A percentile compares a stretch with the other conserved stretches of the same genome.
These are phyloP conservation scores for Trachemys scripta DNA, from an alignment of 2,113 vertebrate genomes.

Conservation along the genomic window DNA sequence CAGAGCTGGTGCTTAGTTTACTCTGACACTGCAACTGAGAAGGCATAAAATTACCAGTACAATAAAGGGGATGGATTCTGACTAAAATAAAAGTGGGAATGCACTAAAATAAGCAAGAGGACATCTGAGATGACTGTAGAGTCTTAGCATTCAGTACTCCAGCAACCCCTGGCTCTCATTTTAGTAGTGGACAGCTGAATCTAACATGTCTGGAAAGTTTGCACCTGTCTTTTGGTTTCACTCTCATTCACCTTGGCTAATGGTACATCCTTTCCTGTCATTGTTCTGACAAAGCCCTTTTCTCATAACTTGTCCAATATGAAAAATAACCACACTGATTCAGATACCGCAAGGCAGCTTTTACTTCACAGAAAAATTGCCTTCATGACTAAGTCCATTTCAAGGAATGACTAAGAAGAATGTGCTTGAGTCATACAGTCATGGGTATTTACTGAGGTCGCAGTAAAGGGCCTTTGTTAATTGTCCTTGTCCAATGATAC, in stretches of 20 bases:
- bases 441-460: not conserved
- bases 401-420: not conserved
- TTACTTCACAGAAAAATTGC: not conserved
- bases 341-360: not conserved
- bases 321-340: not conserved
- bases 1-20: not conserved
- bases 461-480: not conserved
- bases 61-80: conserved; percentile 3
- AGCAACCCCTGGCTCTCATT: not conserved
- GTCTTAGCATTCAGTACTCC: not conserved
- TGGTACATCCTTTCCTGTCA: not conserved
- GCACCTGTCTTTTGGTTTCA: not conserved
- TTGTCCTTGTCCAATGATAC: not conserved
- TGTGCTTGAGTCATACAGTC: not conserved
- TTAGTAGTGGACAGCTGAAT: not conserved
- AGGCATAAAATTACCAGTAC: not conserved
- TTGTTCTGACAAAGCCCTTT: not conserved
- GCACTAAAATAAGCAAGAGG: conserved; percentile 8
- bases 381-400: not conserved
- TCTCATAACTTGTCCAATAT: not conserved
- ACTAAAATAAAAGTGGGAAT: conserved; percentile 21
- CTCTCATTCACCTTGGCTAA: not conserved
- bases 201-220: not conserved
- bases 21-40: conserved; percentile 4
- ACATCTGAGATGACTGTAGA: not conserved